phyloP scores from a whole-genome alignment of 2,797 vertebrate genomes.

The Austrolebias charrua region DNA sequence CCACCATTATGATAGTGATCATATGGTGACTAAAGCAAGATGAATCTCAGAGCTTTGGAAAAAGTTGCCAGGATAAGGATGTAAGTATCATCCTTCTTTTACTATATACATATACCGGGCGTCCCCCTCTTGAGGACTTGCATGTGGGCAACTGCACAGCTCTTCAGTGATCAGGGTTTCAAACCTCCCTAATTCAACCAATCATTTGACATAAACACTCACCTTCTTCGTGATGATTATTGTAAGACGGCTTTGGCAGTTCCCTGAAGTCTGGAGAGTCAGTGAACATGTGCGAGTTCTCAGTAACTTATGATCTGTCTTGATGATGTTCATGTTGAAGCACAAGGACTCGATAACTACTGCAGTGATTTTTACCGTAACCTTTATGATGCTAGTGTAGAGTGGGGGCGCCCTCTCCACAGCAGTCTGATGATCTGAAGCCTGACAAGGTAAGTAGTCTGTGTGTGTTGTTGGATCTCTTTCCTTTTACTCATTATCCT shows the following conservation, averaged over 20 bases:
- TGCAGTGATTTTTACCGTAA: slow-evolving; percentile 86
- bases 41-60: slow-evolving; percentile 99
- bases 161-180: slow-evolving; percentile 19
- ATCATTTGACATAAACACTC: slow-evolving; percentile 7
- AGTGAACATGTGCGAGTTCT: slow-evolving; percentile 99
- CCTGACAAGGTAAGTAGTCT: slow-evolving; percentile 89
- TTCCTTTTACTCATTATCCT: slow-evolving; percentile 19
- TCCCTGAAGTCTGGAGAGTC: slow-evolving; percentile 76
- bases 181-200: slow-evolving; percentile 15
- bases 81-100: slow-evolving; percentile 99
- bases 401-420: slow-evolving; percentile 99
- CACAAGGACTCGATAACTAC: slow-evolving; percentile 85
- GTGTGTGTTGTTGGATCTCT: slow-evolving; percentile 49
- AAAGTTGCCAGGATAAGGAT: slow-evolving; percentile 99
- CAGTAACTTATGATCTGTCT: slow-evolving; percentile 75
- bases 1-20: slow-evolving; percentile 99
- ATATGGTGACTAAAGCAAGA: slow-evolving; percentile 99
- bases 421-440: slow-evolving; percentile 98
- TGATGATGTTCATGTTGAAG: slow-evolving; percentile 80
- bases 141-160: slow-evolving; percentile 95
- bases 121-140: slow-evolving; percentile 97
- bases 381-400: slow-evolving; percentile 80
- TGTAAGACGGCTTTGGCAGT: slow-evolving; percentile 8
- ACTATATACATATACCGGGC: slow-evolving; percentile 95
- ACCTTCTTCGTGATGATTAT: neutral